Evolutionary conservation across 2,113 vertebrate genomes (phyloP).

Genomic region (Lycaon pictus): DNA sequence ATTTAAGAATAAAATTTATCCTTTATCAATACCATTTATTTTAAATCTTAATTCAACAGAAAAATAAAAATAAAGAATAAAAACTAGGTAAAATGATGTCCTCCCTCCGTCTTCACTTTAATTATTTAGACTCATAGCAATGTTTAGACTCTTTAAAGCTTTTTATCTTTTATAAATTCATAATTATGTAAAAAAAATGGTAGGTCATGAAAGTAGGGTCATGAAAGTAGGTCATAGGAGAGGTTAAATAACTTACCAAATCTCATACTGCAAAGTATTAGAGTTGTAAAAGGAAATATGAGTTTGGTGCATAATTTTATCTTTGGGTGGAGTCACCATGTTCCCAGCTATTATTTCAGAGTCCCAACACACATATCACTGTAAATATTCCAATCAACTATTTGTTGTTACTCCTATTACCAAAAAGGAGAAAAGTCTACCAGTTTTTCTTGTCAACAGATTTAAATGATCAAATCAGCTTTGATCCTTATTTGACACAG

Average conservation of each 20-base stretch:
- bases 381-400: neutral
- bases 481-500: neutral
- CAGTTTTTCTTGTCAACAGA: neutral
- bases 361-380: constrained; percentile 4
- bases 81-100: neutral
- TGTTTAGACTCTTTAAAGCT: constrained; percentile 10
- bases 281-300: neutral
- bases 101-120: neutral
- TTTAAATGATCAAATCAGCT: constrained; percentile 48
- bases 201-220: no score
- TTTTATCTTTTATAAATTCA: constrained; percentile 38
- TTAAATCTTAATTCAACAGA: constrained; percentile 57
- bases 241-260: constrained; percentile 3
- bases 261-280: neutral
- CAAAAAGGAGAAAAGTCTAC: neutral
- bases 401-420: neutral
- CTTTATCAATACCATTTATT: neutral
- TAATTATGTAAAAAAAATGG: neutral
- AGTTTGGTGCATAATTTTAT: neutral
- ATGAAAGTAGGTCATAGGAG: neutral
- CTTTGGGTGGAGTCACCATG: neutral
- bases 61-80: constrained; percentile 26
- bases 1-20: constrained; percentile 75
- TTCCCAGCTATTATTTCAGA: constrained; percentile 23
- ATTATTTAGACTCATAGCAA: constrained; percentile 29